phyloP scores from a whole-genome alignment of 2,888 invertebrate species.

The Teleogryllus oceanicus region DNA sequence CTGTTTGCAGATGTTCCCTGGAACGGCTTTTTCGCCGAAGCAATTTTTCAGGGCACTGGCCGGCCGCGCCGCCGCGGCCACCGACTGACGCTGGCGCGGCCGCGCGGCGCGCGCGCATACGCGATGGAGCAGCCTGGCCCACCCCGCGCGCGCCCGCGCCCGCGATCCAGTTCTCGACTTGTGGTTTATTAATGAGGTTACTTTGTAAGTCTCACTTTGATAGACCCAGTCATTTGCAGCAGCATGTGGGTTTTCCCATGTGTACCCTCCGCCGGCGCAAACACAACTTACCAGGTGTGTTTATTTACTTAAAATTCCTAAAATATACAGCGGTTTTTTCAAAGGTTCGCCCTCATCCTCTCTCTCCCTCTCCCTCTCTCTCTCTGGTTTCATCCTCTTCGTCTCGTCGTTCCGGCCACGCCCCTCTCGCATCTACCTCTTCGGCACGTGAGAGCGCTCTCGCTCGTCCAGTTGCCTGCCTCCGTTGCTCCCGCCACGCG shows the following conservation, averaged over 20 bases:
- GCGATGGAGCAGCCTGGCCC: not conserved
- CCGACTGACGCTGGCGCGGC: not conserved
- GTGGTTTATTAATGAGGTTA: not conserved
- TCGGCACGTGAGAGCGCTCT: too few species aligned
- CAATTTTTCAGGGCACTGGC: not conserved
- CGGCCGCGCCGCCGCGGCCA: not conserved
- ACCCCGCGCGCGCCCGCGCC: not conserved
- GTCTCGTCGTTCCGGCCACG: too few species aligned
- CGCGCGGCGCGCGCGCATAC: not conserved
- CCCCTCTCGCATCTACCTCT: too few species aligned
- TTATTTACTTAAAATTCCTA: constrained; percentile 18
- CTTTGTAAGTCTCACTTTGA: constrained; percentile 2
- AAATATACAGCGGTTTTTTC: not conserved
- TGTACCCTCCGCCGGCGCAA: not conserved
- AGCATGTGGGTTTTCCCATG: not conserved
- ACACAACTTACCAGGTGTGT: constrained; percentile 4
- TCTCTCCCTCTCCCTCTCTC: too few species aligned
- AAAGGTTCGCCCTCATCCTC: not conserved
- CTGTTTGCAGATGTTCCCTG: too few species aligned
- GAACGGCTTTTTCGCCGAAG: not conserved
- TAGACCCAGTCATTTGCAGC: constrained; percentile 7
- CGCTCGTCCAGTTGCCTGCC: not conserved
- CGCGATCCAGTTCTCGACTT: not conserved
- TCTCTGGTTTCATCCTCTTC: too few species aligned
- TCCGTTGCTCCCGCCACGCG: not conserved